Conservation (phyloP, 2,113 vertebrate species). For the Dunckerocampus dactyliophorus region DNA sequence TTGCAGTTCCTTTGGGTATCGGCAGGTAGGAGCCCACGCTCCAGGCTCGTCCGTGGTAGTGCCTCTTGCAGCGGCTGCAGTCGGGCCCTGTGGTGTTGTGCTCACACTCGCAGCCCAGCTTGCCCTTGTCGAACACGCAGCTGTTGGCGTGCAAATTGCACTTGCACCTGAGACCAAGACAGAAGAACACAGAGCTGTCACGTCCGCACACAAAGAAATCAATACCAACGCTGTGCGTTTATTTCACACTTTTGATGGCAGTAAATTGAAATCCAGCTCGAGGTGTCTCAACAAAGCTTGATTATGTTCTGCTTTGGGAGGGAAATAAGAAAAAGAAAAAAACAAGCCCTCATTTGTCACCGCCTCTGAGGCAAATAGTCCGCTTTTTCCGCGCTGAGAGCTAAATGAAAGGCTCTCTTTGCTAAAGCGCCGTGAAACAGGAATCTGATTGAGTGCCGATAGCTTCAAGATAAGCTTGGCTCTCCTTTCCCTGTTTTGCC, state of each 20-base stretch:
- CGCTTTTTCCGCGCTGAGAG: slow-evolving; percentile 55
- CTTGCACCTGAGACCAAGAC: slow-evolving; percentile 84
- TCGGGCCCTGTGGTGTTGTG: slow-evolving; percentile 95
- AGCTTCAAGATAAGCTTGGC: slow-evolving; percentile 22
- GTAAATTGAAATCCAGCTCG: slow-evolving; percentile 54
- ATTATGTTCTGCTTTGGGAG: slow-evolving; percentile 43
- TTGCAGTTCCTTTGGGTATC: slow-evolving; percentile 94
- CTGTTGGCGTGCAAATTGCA: slow-evolving; percentile 94
- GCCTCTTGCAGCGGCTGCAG: slow-evolving; percentile 94
- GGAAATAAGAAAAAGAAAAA: slow-evolving; percentile 29
- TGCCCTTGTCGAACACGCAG: slow-evolving; percentile 90
- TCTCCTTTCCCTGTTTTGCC: slow-evolving; percentile 15
- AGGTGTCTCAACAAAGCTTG: slow-evolving; percentile 57
- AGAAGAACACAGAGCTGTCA: slow-evolving; percentile 43
- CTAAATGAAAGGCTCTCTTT: slow-evolving; percentile 58
- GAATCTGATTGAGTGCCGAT: slow-evolving; percentile 46
- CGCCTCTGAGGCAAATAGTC: slow-evolving; percentile 50
- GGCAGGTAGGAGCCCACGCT: slow-evolving; percentile 93
- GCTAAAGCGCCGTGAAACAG: slow-evolving; percentile 51
- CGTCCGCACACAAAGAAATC: not conserved
- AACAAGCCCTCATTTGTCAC: slow-evolving; percentile 59
- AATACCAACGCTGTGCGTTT: not conserved
- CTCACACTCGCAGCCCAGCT: slow-evolving; percentile 89
- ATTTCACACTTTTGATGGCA: slow-evolving; percentile 45
- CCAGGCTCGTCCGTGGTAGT: slow-evolving; percentile 91